phyloP scores from a whole-genome alignment of 2,113 vertebrate genomes.

The Osmerus eperlanus region DNA sequence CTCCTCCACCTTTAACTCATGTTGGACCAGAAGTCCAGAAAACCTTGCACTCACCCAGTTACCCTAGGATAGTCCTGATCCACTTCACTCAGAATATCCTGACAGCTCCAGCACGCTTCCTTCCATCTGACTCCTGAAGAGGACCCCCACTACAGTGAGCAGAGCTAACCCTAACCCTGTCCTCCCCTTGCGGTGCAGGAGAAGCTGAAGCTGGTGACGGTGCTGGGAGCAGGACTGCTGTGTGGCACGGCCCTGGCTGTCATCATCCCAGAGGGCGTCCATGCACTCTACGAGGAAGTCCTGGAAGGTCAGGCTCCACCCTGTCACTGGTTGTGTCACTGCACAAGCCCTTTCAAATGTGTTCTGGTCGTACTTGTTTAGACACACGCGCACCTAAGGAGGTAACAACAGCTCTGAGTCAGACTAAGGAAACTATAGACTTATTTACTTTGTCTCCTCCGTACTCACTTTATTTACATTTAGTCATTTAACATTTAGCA shows the following conservation, averaged over 20 bases:
- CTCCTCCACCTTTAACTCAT: too few relatives aligned
- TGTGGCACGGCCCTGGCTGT: slow-evolving; percentile 96
- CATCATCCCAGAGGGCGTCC: slow-evolving; percentile 97
- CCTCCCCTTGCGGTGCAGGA: slow-evolving; percentile 74
- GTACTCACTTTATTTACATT: too few relatives aligned
- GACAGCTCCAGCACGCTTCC: background rate
- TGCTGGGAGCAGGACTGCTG: slow-evolving; percentile 92
- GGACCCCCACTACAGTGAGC: background rate
- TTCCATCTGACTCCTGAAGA: too few relatives aligned
- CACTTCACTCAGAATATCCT: too few relatives aligned
- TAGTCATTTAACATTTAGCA: too few relatives aligned
- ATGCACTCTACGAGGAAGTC: slow-evolving; percentile 95
- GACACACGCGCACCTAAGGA: background rate
- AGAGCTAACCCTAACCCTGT: background rate
- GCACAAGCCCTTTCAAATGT: background rate
- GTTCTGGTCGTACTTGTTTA: background rate
- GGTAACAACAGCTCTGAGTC: too few relatives aligned
- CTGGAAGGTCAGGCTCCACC: slow-evolving; percentile 80
- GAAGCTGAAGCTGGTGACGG: slow-evolving; percentile 90
- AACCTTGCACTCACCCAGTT: too few relatives aligned
- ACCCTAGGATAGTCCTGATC: too few relatives aligned
- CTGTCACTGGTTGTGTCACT: background rate
- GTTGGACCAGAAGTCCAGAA: too few relatives aligned
- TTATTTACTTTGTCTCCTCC: too few relatives aligned
- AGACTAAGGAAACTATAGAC: too few relatives aligned